Conservation (phyloP, 2,113 vertebrate genomes). For the Pelobates fuscus region DNA sequence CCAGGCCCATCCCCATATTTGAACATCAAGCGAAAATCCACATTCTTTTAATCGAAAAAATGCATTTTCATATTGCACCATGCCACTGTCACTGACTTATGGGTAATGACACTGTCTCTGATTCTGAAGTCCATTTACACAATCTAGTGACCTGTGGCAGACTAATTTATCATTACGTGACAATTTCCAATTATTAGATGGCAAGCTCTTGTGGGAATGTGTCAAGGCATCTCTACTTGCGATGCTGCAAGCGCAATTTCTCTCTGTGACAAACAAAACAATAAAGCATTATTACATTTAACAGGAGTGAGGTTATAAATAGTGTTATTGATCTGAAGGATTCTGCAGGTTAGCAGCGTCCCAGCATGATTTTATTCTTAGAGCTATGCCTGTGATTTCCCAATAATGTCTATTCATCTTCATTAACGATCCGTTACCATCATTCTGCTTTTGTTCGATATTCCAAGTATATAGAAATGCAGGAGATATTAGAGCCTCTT, state of each 20-base stretch:
- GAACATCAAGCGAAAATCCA: too few relatives aligned
- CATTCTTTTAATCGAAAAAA: too few relatives aligned
- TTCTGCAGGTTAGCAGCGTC: slow-evolving; percentile 30
- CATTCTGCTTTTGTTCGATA: slow-evolving; percentile 14
- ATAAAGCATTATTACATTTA: slow-evolving; percentile 13
- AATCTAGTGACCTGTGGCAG: neutral
- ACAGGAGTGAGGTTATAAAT: slow-evolving; percentile 3
- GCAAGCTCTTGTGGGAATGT: neutral
- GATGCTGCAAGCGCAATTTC: neutral
- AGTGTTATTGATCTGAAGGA: slow-evolving; percentile 10
- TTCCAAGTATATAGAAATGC: slow-evolving; percentile 26
- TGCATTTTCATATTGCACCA: neutral
- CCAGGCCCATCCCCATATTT: too few relatives aligned
- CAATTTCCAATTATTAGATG: slow-evolving; percentile 5
- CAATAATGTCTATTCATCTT: slow-evolving; percentile 44
- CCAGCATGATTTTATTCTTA: slow-evolving; percentile 28
- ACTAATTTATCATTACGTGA: neutral
- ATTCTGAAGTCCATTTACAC: neutral
- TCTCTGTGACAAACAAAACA: neutral
- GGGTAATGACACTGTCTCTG: neutral
- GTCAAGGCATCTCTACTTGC: neutral
- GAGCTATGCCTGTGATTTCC: slow-evolving; percentile 39
- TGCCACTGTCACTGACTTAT: neutral
- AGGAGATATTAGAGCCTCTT: slow-evolving; percentile 23
- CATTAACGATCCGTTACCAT: slow-evolving; percentile 38